phyloP scores from a whole-genome alignment of 2,888 invertebrate genomes.

The Eilema griseolum region DNA sequence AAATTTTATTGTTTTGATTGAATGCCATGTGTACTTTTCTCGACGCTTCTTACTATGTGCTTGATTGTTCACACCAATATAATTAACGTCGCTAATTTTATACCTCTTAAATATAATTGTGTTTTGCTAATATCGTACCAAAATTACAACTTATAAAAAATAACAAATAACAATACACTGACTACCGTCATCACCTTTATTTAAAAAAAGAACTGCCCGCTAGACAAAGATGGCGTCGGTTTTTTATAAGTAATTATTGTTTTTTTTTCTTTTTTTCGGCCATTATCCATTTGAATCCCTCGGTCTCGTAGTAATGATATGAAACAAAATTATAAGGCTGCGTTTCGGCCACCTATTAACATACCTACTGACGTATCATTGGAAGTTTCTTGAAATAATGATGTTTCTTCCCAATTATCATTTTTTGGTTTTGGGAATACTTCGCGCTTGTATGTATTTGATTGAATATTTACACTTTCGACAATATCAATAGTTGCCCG shows the following conservation, averaged over 20 bases:
- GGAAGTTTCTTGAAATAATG: slow-evolving; percentile 63
- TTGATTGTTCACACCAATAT: not conserved
- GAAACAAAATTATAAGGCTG: slow-evolving; percentile 81
- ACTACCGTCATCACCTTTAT: slow-evolving; percentile 52
- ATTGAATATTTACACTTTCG: not conserved
- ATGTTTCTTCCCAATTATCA: slow-evolving; percentile 49
- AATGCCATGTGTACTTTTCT: not conserved
- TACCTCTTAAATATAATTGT: not conserved
- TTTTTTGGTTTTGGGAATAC: slow-evolving; percentile 11
- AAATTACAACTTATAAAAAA: slow-evolving; percentile 28
- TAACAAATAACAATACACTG: slow-evolving; percentile 50
- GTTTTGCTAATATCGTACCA: slow-evolving; percentile 22
- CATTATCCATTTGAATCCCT: slow-evolving; percentile 76
- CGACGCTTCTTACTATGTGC: not conserved
- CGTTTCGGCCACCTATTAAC: slow-evolving; percentile 77
- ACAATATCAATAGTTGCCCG: not conserved
- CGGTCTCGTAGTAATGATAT: slow-evolving; percentile 78
- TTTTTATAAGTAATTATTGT: slow-evolving; percentile 74
- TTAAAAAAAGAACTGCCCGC: slow-evolving; percentile 51
- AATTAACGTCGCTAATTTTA: not conserved
- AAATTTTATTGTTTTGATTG: not conserved
- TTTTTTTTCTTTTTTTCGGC: slow-evolving; percentile 69
- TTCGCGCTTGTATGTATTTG: slow-evolving; percentile 13
- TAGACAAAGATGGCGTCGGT: slow-evolving; percentile 69
- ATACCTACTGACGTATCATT: slow-evolving; percentile 80